Base-by-base conservation (phyloP, 2,888 invertebrate species). In the Stenolophus ochropezus region DNA sequence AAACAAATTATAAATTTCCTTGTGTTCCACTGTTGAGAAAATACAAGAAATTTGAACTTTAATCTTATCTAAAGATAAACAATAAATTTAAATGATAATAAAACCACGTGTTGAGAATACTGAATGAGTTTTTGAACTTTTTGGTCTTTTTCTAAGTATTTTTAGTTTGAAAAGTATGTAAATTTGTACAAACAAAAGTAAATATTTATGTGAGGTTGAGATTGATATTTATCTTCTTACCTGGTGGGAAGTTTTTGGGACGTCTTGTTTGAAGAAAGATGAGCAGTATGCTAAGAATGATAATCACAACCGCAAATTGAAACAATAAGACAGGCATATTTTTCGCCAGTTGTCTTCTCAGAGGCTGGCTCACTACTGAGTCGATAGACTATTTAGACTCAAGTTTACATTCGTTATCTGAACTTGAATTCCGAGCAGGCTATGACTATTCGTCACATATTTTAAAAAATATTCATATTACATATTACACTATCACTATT, bases 231-330 rank as follows among this genome's bases (percentile, higher is more conserved):
- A 20, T 23, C n/a, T 25, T 79, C 51, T 83, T 82, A 86, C 86
- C 86, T 82, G 86, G 86, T 47, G 87, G 87, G 83, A 83, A 87
- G 82, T 86, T 85, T 16, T 51, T 20, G 5, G 86, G 87, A 83
- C 84, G 86, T 61, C 76, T 83, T 16, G 27, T 51, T 49, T 25
- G 73, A 16, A 73, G 4, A 20, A 49, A 42, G 33, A 42, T 1
- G 33, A 42, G 0, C 33, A 42, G 33, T 11, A 42, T 6, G 33
- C 8, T 42, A 11, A 42, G 11, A 42, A 42, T 42, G 6, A 42
- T 11, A 42, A 42, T 42, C 33, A 42, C 33, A 42, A 42, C 2
- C 6, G 11, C 33, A 42, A 42, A 11, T 11, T 6, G 33, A 6
- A 42, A 42, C 33, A 42, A 8, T 42, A 42, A 3, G 0, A 42